phyloP scores from a whole-genome alignment of 2,888 invertebrate genomes.

The Brassicogethes aeneus region DNA sequence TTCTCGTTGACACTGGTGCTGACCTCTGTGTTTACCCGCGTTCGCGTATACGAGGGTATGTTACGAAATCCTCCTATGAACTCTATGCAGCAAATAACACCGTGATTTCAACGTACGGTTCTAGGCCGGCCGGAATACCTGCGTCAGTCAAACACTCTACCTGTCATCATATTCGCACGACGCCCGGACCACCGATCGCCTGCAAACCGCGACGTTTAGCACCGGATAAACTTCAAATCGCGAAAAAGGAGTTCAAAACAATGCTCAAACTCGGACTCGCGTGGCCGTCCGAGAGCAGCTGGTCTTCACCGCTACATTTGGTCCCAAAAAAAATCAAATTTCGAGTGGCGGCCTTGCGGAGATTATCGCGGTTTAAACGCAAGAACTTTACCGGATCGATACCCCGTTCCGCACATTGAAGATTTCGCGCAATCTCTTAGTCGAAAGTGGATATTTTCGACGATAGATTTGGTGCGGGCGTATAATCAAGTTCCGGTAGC shows the following conservation, averaged over 20 bases:
- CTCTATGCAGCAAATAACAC: constrained; percentile 29
- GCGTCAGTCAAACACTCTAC: constrained; percentile 13
- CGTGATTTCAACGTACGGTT: constrained; percentile 27
- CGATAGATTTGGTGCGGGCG: constrained; percentile 28
- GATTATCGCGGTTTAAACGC: constrained; percentile 29
- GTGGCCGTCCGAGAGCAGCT: constrained; percentile 20
- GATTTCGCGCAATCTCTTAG: constrained; percentile 25
- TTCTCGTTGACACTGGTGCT: constrained; percentile 14
- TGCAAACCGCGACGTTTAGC: constrained; percentile 27
- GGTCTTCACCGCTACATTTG: constrained; percentile 30
- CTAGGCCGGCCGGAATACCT: constrained; percentile 4
- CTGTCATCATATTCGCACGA: constrained; percentile 21
- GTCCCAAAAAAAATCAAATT: constrained; percentile 26
- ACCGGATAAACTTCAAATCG: constrained; percentile 23
- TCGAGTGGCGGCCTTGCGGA: constrained; percentile 28
- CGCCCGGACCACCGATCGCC: constrained; percentile 20
- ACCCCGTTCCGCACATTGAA: constrained; percentile 26
- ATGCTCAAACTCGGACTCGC: constrained; percentile 24
- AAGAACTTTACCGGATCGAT: constrained; percentile 23
- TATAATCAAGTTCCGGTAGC: constrained; percentile 31
- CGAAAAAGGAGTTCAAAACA: constrained; percentile 24
- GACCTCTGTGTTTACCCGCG: constrained; percentile 20
- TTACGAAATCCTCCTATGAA: constrained; percentile 17
- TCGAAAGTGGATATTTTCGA: constrained; percentile 23
- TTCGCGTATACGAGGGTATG: constrained; percentile 13